Percentiles rank a stretch among this genome's conserved stretches.
These are phyloP conservation scores for Pipra filicauda DNA, from an alignment of 2,113 vertebrate genomes.

Conservation along the genomic window DNA sequence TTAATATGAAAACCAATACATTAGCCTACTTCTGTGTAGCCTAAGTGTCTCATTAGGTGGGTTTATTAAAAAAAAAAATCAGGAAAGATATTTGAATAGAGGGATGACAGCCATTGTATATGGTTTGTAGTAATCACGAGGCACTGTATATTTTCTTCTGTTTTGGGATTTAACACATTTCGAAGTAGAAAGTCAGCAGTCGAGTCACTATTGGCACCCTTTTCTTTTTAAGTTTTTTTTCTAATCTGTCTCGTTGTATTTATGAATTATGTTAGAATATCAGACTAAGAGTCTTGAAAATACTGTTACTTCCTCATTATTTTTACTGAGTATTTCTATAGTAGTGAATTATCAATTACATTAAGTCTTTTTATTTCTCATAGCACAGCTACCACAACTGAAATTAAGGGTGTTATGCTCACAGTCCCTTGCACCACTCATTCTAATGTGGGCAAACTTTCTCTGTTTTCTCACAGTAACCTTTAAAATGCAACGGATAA, in stretches of 20 bases:
- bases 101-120: not conserved
- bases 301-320: not conserved
- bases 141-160: not conserved
- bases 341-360: not conserved
- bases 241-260: not conserved
- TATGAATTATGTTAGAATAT: not conserved
- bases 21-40: not conserved
- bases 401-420: not conserved
- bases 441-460: constrained; percentile 4
- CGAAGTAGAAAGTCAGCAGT: not conserved
- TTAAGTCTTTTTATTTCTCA: not conserved
- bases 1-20: not conserved
- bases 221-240: not conserved
- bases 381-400: not conserved
- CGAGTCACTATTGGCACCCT: not conserved
- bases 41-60: not conserved
- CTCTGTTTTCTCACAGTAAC: constrained; percentile 35
- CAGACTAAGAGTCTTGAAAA: not conserved
- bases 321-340: not conserved
- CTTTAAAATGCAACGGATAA: constrained; percentile 49
- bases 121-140: not conserved
- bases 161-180: not conserved
- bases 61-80: not conserved
- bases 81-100: not conserved
- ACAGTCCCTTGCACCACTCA: not conserved